Evolutionary conservation across 2,888 invertebrate species (phyloP), one percentile per base, ranked within the genome.

Genomic region (Punctoribates punctum): DNA sequence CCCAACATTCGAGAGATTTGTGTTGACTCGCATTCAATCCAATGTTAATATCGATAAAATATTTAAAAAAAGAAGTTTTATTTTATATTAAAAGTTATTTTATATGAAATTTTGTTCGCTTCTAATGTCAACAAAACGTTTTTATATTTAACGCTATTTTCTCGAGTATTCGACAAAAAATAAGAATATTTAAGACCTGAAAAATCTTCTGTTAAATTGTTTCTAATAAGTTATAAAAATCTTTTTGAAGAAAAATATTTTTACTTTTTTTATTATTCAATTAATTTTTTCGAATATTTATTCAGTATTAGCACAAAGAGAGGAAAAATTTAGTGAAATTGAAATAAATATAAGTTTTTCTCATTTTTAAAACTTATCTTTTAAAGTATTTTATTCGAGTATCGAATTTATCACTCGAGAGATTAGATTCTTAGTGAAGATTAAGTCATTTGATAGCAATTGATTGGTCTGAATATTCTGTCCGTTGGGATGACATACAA

Each of bases 371-470:
- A 38, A n/a, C 15, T 17, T 60, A n/a, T 67, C n/a, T 42, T 25
- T 25, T 67, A 5, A 20, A n/a, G 20, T 46, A 9, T 34, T 46
- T 70, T 29, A 46, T n/a, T 13, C 23, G 23, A 46, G 46, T 46
- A 70, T 46, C 46, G 46, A 34, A 70, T 70, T 46, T 70, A 70
- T 70, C 70, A 70, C 25, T 70, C 23, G 46, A 42, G 46, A 70
- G 70, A 70, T 70, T 23, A 70, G 70, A 70, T 70, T 70, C 23
- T 29, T 60, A 23, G 15, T 23, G 15, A n/a, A 15, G 60, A 60
- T 60, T 60, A 46, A 70, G 46, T 34, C 46, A 23, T 46, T 70
- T 46, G 46, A 70, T 67, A 46, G 23, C 70, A 15, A 46, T 46
- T 70, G 70, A 70, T 70, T 70, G 70, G 46, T 46, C 34, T 27